These are phyloP conservation scores for Gobius niger DNA, from an alignment of 2,113 vertebrate genomes.

Conservation along the genomic window DNA sequence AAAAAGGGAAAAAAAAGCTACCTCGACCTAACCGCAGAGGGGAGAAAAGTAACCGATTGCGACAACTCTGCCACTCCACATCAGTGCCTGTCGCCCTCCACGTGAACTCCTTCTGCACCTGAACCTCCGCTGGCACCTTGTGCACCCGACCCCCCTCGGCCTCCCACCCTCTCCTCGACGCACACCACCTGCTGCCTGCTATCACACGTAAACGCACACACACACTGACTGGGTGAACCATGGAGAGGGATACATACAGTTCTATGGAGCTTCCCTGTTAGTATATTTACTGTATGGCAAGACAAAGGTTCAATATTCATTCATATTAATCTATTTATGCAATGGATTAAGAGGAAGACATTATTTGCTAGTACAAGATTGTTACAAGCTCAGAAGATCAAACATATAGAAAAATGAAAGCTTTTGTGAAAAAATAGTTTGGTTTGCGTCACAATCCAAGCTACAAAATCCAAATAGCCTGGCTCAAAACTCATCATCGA, in stretches of 20 bases:
- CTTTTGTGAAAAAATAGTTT: too few relatives aligned
- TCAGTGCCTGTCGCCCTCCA: constrained; percentile 34
- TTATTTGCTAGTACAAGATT: too few relatives aligned
- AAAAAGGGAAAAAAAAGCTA: too few relatives aligned
- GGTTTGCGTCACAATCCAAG: too few relatives aligned
- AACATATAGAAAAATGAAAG: too few relatives aligned
- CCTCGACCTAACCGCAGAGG: background rate
- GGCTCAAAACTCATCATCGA: too few relatives aligned
- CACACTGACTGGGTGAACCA: constrained; percentile 3
- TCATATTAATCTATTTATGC: too few relatives aligned
- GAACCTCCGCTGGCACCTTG: constrained; percentile 20
- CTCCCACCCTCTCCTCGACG: constrained; percentile 5
- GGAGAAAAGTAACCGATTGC: constrained; percentile 21
- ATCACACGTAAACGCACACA: constrained; percentile 18
- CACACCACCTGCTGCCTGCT: constrained; percentile 57
- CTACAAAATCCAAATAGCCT: too few relatives aligned
- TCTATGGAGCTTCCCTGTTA: background rate
- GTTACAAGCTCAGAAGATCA: too few relatives aligned
- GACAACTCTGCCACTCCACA: constrained; percentile 32
- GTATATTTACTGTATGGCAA: too few relatives aligned
- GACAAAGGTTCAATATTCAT: too few relatives aligned
- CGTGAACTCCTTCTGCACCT: constrained; percentile 27
- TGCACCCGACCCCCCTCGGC: constrained; percentile 15
- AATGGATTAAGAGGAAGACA: too few relatives aligned
- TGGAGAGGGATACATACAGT: background rate